Evolutionary conservation across 64 coral and sea anemone genomes (phyloP), one percentile per base, ranked within the genome.

Genomic region (Pocillopora damicornis): DNA sequence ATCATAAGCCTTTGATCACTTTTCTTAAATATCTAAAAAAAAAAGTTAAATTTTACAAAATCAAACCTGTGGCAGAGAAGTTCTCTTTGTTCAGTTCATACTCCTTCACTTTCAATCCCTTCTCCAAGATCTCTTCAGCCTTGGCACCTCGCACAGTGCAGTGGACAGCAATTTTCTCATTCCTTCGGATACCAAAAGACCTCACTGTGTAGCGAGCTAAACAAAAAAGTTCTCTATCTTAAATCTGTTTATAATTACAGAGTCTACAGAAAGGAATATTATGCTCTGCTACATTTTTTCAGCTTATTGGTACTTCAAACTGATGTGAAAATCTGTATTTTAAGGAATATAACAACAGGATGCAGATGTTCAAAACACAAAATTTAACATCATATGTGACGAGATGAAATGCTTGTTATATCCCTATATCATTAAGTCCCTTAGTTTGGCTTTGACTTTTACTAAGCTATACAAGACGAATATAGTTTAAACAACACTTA

Each of bases 31-130:
- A 8, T 0, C 3, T 22, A 18, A 9, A 4, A 0, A 20, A 20
- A 16, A 67, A 30, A 20, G 9, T 0, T 23, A 23, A 71, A 8
- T 25, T 71, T 23, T 20, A 5, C 67, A 25, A 30, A 68, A 20
- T n/a, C 74, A 38, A 86, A 94, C 92, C 96, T 86, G 96, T 99
- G 1, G 91, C 85, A n/a, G 96, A 99, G 76, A 99, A 99, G 76
- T 93, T 94, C 34, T 73, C 93, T 45, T 92, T 99, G 22, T 74
- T 86, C 79, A 99, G 78, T 75, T 99, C 96, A 37, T 99, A 99
- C 88, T 99, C 96, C 37, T 91, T 91, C 69, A 99, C 96, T 80
- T 99, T 92, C 20, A 96, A 65, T 37, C 94, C 94, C 76, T 96
- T 96, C 35, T 96, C 94, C 30, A 96, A 77, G 87, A 96, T 96